phyloP scores from a whole-genome alignment of 2,113 vertebrate species.

The Pelodiscus sinensis region DNA sequence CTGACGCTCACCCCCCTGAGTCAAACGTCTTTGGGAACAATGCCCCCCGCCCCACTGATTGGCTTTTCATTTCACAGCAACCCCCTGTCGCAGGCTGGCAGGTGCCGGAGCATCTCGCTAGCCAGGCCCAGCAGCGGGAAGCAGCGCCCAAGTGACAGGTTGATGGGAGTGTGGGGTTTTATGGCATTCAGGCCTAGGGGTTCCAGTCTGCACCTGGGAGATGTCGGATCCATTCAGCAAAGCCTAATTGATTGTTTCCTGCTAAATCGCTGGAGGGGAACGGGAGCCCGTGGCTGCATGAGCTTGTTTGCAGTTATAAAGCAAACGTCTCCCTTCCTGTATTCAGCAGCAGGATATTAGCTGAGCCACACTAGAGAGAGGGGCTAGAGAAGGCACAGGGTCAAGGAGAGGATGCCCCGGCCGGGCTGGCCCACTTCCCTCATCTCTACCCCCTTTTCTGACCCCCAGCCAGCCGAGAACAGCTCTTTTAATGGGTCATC shows the following conservation, averaged over 20 bases:
- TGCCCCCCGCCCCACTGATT: background rate
- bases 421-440: background rate
- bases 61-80: background rate
- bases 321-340: background rate
- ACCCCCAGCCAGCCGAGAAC: background rate
- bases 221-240: background rate
- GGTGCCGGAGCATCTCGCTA: background rate
- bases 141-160: background rate
- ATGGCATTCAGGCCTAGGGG: background rate
- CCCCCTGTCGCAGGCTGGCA: background rate
- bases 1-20: background rate
- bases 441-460: background rate
- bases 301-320: background rate
- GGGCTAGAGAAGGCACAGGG: background rate
- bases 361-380: background rate
- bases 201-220: background rate
- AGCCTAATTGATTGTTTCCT: background rate
- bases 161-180: background rate
- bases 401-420: background rate
- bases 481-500: background rate
- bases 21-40: background rate
- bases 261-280: background rate
- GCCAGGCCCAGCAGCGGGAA: background rate
- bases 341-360: background rate
- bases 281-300: background rate